Evolutionary conservation across 2,888 invertebrate genomes (phyloP).

Genomic region (Eupithecia centaureata): DNA sequence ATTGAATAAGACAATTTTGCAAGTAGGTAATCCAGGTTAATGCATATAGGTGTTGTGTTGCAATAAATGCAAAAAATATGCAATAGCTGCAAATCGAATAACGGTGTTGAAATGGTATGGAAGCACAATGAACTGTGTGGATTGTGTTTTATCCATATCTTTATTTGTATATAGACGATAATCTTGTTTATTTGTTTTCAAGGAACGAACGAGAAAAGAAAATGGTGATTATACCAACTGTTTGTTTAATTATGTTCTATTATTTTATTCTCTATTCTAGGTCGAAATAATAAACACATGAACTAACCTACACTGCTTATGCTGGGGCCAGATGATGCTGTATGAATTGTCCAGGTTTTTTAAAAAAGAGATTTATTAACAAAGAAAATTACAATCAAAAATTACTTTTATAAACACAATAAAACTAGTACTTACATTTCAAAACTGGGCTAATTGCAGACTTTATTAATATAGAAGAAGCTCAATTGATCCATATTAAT

Average conservation of each 20-base stretch:
- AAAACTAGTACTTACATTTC: no score
- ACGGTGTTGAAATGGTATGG: constrained; percentile 23
- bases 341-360: no score
- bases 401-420: no score
- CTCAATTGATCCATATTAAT: no score
- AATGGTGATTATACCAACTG: background rate
- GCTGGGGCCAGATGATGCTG: no score
- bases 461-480: no score
- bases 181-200: background rate
- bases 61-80: constrained; percentile 20
- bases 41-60: constrained; percentile 12
- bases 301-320: no score
- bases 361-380: no score
- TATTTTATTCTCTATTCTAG: no score
- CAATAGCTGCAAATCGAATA: constrained; percentile 18
- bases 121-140: constrained; percentile 4
- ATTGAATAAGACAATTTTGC: constrained; percentile 6
- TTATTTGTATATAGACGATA: background rate
- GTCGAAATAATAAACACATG: no score
- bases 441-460: no score
- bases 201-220: background rate
- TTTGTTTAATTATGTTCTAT: background rate
- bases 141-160: background rate
- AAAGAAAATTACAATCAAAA: no score
- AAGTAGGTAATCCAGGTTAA: constrained; percentile 10